Conservation (phyloP, 2,797 vertebrate species). For the Eidolon dupreanum region DNA sequence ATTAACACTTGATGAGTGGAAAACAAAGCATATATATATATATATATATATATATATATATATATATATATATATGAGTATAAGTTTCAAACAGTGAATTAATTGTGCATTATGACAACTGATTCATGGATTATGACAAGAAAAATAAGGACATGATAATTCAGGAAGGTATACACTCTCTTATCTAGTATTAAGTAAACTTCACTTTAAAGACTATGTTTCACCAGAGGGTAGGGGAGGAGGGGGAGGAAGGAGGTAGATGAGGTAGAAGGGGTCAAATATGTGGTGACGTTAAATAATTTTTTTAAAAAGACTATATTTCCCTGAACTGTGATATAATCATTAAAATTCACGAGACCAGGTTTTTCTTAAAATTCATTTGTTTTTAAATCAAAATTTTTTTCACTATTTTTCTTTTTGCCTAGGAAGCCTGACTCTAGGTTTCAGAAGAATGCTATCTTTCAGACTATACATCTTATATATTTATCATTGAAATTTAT, state of each 20-base stretch:
- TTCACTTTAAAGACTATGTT: neutral
- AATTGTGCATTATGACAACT: neutral
- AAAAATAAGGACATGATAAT: neutral
- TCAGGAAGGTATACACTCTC: neutral
- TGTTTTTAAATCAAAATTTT: neutral
- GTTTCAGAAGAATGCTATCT: neutral
- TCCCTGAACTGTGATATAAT: neutral
- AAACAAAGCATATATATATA: neutral
- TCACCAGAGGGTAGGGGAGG: too few relatives aligned
- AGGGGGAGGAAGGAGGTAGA: too few relatives aligned
- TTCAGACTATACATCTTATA: neutral
- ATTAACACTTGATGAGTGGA: neutral
- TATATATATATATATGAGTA: neutral
- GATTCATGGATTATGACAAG: neutral
- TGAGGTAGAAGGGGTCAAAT: too few relatives aligned
- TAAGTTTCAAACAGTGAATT: neutral
- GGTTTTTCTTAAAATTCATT: neutral
- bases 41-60: neutral
- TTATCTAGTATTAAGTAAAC: neutral
- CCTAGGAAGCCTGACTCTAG: neutral
- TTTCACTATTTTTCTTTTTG: neutral
- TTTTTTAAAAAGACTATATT: neutral
- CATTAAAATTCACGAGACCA: neutral
- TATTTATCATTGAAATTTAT: neutral
- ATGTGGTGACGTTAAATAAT: too few relatives aligned